phyloP scores from a whole-genome alignment of 1,140 invertebrate genomes.

The Magallana gigas region DNA sequence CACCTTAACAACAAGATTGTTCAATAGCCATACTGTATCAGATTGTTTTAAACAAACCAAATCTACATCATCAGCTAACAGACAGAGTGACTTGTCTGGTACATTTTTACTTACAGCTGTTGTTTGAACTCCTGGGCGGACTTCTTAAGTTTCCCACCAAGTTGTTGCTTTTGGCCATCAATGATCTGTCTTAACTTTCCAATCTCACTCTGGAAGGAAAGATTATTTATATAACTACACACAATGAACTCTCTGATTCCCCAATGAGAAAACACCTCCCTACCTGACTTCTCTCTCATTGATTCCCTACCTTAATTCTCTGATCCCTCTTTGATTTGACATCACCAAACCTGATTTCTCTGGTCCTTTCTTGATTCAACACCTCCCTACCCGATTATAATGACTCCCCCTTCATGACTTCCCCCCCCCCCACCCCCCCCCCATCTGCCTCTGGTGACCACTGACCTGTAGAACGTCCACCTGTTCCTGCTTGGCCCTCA shows the following conservation, averaged over 20 bases:
- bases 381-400: no score
- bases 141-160: constrained; percentile 66
- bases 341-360: no score
- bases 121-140: constrained; percentile 66
- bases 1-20: no score
- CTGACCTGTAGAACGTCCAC: constrained; percentile 68
- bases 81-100: no score
- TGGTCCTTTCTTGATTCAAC: no score
- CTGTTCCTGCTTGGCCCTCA: constrained; percentile 67
- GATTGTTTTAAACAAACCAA: no score
- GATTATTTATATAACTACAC: background rate
- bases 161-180: constrained; percentile 69
- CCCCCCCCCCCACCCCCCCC: no score
- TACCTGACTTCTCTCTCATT: background rate
- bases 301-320: background rate
- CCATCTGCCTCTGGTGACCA: no score
- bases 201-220: constrained; percentile 67
- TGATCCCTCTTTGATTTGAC: background rate
- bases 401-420: no score
- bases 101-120: constrained; percentile 65
- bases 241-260: background rate
- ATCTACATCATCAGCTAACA: no score
- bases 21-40: no score
- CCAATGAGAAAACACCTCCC: background rate
- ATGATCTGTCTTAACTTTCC: constrained; percentile 67